These are phyloP conservation scores for Mormyrus proboscirostris DNA, from an alignment of 2,797 vertebrate genomes.

Conservation along the genomic window DNA sequence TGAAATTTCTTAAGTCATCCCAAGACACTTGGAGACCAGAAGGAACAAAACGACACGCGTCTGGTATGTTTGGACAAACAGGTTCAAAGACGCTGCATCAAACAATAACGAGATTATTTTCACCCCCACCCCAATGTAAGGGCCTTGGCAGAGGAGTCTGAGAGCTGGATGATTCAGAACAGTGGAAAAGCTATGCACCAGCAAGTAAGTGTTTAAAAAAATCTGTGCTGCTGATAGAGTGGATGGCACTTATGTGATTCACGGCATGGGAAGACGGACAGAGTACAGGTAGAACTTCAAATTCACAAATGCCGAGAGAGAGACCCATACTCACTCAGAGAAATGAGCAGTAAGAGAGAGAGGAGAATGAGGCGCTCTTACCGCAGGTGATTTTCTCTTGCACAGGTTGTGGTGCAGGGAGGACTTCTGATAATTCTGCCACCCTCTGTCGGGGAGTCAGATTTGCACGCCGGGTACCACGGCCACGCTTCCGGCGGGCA, in stretches of 20 bases:
- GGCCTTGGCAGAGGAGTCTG: not conserved
- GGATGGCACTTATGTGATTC: conserved; percentile 21
- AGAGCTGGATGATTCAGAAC: not conserved
- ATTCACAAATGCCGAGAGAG: conserved; percentile 8
- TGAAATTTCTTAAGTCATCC: not conserved
- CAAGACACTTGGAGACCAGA: not conserved
- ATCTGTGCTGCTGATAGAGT: not conserved
- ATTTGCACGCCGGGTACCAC: conserved; percentile 54
- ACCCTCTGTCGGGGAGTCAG: conserved; percentile 44
- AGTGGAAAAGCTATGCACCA: conserved; percentile 13
- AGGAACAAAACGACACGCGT: conserved; percentile 6
- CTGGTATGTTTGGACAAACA: not conserved
- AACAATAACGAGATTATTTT: not conserved
- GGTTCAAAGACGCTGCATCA: not conserved
- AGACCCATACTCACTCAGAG: conserved; percentile 5
- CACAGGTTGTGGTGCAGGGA: conserved; percentile 22
- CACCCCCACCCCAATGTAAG: not conserved
- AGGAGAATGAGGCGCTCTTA: conserved; percentile 52
- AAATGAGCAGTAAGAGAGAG: not conserved
- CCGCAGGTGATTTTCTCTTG: conserved; percentile 73
- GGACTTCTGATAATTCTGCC: not conserved
- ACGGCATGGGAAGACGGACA: conserved; percentile 19
- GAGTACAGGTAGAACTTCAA: conserved; percentile 17
- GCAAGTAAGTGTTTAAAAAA: not conserved
- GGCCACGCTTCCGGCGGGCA: conserved; percentile 49